These are phyloP conservation scores for Dolichoris vasculosae DNA, from an alignment of 1,140 invertebrate species.

Conservation along the genomic window DNA sequence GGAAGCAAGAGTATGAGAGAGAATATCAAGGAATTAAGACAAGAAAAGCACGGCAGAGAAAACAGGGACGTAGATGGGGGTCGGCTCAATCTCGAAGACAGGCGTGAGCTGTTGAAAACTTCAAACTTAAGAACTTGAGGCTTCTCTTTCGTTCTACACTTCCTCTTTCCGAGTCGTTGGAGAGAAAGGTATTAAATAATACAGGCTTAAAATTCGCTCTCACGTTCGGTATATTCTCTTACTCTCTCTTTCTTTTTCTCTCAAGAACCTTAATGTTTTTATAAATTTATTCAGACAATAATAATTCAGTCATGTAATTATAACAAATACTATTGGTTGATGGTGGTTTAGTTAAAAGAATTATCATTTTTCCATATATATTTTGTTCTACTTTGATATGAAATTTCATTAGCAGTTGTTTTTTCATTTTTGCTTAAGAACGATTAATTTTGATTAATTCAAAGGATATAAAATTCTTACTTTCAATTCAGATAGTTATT, in stretches of 20 bases:
- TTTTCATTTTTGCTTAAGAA: too few relatives aligned
- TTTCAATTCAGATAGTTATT: too few relatives aligned
- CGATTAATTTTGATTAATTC: too few relatives aligned
- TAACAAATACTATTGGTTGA: background rate
- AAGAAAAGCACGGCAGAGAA: constrained; percentile 37
- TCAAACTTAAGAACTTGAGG: constrained; percentile 62
- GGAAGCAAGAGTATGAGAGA: constrained; percentile 33
- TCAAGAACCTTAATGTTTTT: constrained; percentile 16
- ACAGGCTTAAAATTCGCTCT: constrained; percentile 69
- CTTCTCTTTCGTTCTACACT: constrained; percentile 34
- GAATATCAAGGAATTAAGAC: constrained; percentile 47
- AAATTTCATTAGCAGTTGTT: too few relatives aligned
- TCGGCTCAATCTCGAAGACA: constrained; percentile 51
- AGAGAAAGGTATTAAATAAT: constrained; percentile 70
- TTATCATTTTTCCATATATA: background rate
- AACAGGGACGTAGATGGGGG: background rate
- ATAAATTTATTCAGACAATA: constrained; percentile 45
- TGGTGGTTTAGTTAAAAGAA: background rate
- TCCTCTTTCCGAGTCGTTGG: constrained; percentile 54
- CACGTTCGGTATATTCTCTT: constrained; percentile 54
- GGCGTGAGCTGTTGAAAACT: constrained; percentile 66
- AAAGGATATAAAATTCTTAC: too few relatives aligned
- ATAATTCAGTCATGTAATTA: background rate
- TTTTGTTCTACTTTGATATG: too few relatives aligned
- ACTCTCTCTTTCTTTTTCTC: constrained; percentile 31